Conservation (phyloP, 1,140 invertebrate species). For the Zaprionus camerounensis region DNA sequence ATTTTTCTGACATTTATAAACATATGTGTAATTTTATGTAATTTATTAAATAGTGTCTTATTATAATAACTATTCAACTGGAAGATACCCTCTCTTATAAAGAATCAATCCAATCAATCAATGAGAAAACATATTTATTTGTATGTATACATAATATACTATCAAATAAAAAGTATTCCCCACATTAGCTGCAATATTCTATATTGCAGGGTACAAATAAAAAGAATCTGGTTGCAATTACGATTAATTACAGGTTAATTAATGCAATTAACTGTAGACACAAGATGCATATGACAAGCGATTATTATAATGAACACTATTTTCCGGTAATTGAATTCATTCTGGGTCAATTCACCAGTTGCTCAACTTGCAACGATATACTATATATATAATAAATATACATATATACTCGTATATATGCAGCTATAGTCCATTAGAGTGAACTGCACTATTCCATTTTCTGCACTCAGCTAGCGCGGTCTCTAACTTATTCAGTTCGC, state of each 20-base stretch:
- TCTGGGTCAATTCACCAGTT: slow-evolving; percentile 7
- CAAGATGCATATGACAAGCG: neutral
- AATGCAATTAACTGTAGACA: slow-evolving; percentile 45
- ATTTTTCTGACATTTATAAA: too few relatives aligned
- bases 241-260: slow-evolving; percentile 54
- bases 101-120: too few relatives aligned
- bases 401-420: neutral
- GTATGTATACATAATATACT: too few relatives aligned
- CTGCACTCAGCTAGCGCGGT: neutral
- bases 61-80: neutral
- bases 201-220: too few relatives aligned
- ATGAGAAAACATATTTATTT: too few relatives aligned
- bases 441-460: neutral
- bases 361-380: neutral
- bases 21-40: too few relatives aligned
- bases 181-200: neutral
- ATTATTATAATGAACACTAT: slow-evolving; percentile 6
- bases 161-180: slow-evolving; percentile 23
- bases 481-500: slow-evolving; percentile 33
- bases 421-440: neutral
- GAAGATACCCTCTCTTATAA: neutral
- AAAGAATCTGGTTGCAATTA: neutral
- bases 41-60: too few relatives aligned
- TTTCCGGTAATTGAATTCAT: neutral
- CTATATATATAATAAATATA: neutral